These are phyloP conservation scores for Raphicerus campestris DNA, from an alignment of 2,113 vertebrate species.

Conservation along the genomic window DNA sequence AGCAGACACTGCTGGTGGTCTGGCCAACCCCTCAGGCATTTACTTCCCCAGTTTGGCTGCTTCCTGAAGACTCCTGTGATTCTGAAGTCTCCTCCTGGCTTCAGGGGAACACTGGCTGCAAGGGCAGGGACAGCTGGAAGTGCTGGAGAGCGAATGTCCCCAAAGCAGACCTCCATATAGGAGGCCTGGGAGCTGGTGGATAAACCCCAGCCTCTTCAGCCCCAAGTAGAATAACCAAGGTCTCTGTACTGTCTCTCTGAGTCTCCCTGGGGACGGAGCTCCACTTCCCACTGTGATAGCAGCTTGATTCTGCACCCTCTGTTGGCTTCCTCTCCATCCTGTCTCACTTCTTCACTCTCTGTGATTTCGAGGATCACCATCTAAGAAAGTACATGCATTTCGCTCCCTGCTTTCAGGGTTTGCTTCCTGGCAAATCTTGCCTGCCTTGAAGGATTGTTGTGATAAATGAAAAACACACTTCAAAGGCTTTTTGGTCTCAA, in stretches of 20 bases:
- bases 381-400: not conserved
- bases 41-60: not conserved
- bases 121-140: not conserved
- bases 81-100: not conserved
- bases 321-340: not conserved
- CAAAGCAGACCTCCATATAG: not conserved
- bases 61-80: not conserved
- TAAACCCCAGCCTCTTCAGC: not conserved
- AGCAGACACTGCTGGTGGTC: not conserved
- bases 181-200: not conserved
- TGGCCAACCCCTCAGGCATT: not conserved
- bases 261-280: not conserved
- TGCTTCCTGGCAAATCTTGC: not conserved
- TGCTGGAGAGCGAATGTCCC: not conserved
- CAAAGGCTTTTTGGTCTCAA: not conserved
- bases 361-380: not conserved
- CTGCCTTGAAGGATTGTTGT: not conserved
- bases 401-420: not conserved
- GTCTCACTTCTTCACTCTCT: not conserved
- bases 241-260: not conserved
- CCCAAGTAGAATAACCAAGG: not conserved
- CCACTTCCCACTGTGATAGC: not conserved
- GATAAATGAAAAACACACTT: not conserved
- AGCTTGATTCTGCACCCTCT: not conserved
- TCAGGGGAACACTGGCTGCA: not conserved